Percentiles rank a stretch among this genome's conserved stretches.
Evolutionary conservation across 2,113 vertebrate genomes (phyloP).

Genomic region (Sula dactylatra): DNA sequence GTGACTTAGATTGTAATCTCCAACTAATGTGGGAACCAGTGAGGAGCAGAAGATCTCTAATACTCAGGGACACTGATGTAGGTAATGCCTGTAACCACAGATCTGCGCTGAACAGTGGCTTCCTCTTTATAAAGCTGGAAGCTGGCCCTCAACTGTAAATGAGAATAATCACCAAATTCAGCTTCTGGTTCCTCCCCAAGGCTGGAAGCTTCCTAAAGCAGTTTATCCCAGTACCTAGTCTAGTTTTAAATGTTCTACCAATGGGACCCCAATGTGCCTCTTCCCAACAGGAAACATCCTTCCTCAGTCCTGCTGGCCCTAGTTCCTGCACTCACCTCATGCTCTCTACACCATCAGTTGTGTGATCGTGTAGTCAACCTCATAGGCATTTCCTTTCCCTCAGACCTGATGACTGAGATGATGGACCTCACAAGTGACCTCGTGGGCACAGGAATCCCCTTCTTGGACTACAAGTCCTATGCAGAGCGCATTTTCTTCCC

Average conservation of each 20-base stretch:
- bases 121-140: not conserved
- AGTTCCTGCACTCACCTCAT: not conserved
- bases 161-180: not conserved
- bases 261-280: not conserved
- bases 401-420: slow-evolving; percentile 99
- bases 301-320: not conserved
- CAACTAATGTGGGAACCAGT: not conserved
- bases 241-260: not conserved
- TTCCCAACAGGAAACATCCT: not conserved
- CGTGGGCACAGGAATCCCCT: slow-evolving; percentile 93
- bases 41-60: not conserved
- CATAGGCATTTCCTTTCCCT: not conserved
- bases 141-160: not conserved
- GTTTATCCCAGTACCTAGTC: not conserved
- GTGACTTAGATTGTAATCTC: not conserved
- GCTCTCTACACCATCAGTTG: not conserved
- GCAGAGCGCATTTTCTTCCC: slow-evolving; percentile 98
- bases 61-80: not conserved
- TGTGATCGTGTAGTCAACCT: not conserved
- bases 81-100: not conserved
- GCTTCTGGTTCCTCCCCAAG: not conserved
- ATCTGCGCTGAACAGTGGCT: not conserved
- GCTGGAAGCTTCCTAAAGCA: not conserved
- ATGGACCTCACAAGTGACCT: slow-evolving; percentile 97
- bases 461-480: slow-evolving; percentile 93